Percentiles rank a stretch among this genome's conserved stretches.
phyloP scores from a whole-genome alignment of 1,140 invertebrate genomes.

The Trichogramma pretiosum region DNA sequence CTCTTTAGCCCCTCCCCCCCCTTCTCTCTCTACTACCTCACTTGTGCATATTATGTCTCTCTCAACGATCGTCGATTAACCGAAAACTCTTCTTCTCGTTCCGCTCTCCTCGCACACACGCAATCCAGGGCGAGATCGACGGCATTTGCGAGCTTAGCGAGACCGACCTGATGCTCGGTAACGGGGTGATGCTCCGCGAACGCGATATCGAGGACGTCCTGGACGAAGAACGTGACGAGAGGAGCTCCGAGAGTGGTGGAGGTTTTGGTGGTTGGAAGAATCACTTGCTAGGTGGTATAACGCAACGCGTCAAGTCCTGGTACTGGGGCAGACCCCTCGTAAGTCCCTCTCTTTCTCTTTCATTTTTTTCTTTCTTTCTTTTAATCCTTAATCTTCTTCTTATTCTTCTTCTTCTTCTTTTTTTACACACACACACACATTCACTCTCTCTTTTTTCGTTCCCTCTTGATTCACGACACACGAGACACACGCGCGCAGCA shows the following conservation, averaged over 20 bases:
- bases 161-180: slow-evolving; percentile 47
- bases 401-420: slow-evolving; percentile 11
- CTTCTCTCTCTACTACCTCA: too few species aligned
- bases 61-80: too few species aligned
- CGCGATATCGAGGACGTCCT: slow-evolving; percentile 44
- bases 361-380: slow-evolving; percentile 6
- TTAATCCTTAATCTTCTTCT: not conserved
- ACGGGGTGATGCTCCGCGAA: slow-evolving; percentile 37
- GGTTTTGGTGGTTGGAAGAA: slow-evolving; percentile 84
- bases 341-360: slow-evolving; percentile 52
- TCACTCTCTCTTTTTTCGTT: too few species aligned
- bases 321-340: slow-evolving; percentile 89
- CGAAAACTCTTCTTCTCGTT: too few species aligned
- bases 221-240: slow-evolving; percentile 43
- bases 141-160: slow-evolving; percentile 45
- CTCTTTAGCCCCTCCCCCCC: too few species aligned
- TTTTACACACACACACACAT: not conserved
- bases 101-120: too few species aligned
- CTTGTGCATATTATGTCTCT: too few species aligned
- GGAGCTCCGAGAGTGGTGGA: slow-evolving; percentile 54
- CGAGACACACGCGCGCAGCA: not conserved
- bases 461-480: too few species aligned
- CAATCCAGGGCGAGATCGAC: slow-evolving; percentile 45
- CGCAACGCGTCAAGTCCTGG: slow-evolving; percentile 89
- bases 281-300: slow-evolving; percentile 78